A percentile compares a stretch with the other conserved stretches of the same genome.
Evolutionary conservation across 2,888 invertebrate genomes (phyloP).

Genomic region (Andrena flavipes): DNA sequence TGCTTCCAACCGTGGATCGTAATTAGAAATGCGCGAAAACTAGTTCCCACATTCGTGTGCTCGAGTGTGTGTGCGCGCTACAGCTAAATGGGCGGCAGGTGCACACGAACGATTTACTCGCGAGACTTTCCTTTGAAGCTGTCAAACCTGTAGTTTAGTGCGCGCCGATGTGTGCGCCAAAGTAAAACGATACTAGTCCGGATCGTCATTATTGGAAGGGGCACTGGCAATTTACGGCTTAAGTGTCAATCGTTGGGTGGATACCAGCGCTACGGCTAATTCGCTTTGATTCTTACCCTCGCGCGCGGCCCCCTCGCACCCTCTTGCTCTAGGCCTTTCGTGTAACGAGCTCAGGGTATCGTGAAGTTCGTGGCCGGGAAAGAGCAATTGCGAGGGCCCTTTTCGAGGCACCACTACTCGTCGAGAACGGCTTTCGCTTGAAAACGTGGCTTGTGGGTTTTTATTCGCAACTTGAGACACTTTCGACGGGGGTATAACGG

Average conservation of each 20-base stretch:
- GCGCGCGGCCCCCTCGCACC: background rate
- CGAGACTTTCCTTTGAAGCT: slow-evolving; percentile 45
- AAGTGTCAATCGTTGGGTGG: slow-evolving; percentile 53
- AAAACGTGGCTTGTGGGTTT: background rate
- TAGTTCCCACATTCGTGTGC: background rate
- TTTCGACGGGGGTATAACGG: background rate
- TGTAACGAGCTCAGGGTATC: background rate
- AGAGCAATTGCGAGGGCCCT: slow-evolving; percentile 22
- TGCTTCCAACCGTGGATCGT: slow-evolving; percentile 9
- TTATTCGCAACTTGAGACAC: background rate
- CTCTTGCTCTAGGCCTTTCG: background rate
- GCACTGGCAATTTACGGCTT: slow-evolving; percentile 52
- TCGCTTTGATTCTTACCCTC: slow-evolving; percentile 51
- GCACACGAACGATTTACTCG: slow-evolving; percentile 22
- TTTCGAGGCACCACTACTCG: slow-evolving; percentile 7
- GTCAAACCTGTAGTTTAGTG: slow-evolving; percentile 32
- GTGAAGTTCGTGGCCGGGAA: slow-evolving; percentile 3
- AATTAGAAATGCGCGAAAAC: slow-evolving; percentile 34
- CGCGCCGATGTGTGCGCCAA: background rate
- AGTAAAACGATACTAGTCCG: slow-evolving; percentile 30
- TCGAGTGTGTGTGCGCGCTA: background rate
- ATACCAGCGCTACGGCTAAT: slow-evolving; percentile 37
- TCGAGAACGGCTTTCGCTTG: background rate
- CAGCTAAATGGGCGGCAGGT: background rate
- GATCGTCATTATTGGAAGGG: slow-evolving; percentile 50